Evolutionary conservation across 2,797 vertebrate genomes (phyloP).

Genomic region (Rhinella marina): DNA sequence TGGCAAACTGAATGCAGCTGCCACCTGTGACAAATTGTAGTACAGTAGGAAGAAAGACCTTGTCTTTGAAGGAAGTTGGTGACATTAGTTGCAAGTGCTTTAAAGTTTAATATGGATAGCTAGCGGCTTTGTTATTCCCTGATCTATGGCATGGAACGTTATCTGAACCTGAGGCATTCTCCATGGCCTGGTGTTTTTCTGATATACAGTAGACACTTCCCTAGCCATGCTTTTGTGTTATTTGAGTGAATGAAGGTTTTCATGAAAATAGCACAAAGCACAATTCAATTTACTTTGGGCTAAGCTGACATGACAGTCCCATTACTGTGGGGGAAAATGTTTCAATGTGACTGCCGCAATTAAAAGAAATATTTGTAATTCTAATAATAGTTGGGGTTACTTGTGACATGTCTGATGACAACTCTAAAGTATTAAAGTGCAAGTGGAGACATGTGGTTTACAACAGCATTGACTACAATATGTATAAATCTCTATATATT

Average conservation of each 20-base stretch:
- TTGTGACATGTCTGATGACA: too few species aligned
- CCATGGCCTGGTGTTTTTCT: background rate
- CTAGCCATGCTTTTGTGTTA: background rate
- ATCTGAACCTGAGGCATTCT: background rate
- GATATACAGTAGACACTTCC: background rate
- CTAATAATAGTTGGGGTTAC: too few species aligned
- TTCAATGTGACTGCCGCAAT: too few species aligned
- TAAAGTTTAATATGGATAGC: background rate
- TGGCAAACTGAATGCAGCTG: slow-evolving; percentile 23
- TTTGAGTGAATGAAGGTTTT: background rate
- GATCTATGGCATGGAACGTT: background rate
- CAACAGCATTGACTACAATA: too few species aligned
- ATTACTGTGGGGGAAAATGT: background rate
- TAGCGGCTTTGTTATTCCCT: background rate
- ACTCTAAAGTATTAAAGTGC: too few species aligned
- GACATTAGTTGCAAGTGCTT: background rate
- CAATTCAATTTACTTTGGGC: background rate
- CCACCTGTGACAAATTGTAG: slow-evolving; percentile 29
- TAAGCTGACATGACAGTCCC: background rate
- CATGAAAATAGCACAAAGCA: background rate
- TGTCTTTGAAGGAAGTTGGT: background rate
- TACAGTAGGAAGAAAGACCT: slow-evolving; percentile 11
- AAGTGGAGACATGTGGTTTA: too few species aligned
- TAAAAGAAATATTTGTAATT: too few species aligned
- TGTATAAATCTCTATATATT: too few species aligned